phyloP scores from a whole-genome alignment of 2,797 vertebrate genomes.

The Pelodytes ibericus region DNA sequence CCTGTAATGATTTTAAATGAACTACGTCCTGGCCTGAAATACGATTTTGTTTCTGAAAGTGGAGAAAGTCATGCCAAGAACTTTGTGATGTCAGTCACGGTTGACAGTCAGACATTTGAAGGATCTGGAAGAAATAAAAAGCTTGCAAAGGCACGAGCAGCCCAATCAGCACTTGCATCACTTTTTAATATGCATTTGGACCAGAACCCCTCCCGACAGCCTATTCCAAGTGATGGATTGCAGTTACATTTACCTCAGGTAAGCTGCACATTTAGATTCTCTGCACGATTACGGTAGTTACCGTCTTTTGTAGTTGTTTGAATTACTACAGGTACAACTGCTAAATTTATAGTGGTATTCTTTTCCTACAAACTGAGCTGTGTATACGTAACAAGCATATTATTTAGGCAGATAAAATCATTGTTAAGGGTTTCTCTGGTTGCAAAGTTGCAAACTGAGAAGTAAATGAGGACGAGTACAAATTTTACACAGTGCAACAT shows the following conservation, averaged over 20 bases:
- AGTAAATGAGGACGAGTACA: no score
- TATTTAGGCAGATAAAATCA: no score
- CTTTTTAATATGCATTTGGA: constrained; percentile 97
- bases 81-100: constrained; percentile 96
- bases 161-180: constrained; percentile 89
- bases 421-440: no score
- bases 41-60: constrained; percentile 95
- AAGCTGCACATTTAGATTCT: constrained; percentile 58
- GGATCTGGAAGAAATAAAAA: constrained; percentile 97
- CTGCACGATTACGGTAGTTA: neutral
- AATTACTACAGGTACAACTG: no score
- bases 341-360: no score
- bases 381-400: no score
- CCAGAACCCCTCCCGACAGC: constrained; percentile 93
- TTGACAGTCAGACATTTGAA: constrained; percentile 91
- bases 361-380: no score
- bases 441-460: no score
- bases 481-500: no score
- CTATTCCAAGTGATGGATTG: constrained; percentile 93
- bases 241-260: constrained; percentile 96
- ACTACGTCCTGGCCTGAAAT: constrained; percentile 93
- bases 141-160: constrained; percentile 94
- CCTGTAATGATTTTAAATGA: constrained; percentile 98
- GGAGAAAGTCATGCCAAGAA: constrained; percentile 98
- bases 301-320: no score